Evolutionary conservation across 53 echinoderm and acorn worm genomes (phyloP).

Genomic region (Hippasteria phrygiana): DNA sequence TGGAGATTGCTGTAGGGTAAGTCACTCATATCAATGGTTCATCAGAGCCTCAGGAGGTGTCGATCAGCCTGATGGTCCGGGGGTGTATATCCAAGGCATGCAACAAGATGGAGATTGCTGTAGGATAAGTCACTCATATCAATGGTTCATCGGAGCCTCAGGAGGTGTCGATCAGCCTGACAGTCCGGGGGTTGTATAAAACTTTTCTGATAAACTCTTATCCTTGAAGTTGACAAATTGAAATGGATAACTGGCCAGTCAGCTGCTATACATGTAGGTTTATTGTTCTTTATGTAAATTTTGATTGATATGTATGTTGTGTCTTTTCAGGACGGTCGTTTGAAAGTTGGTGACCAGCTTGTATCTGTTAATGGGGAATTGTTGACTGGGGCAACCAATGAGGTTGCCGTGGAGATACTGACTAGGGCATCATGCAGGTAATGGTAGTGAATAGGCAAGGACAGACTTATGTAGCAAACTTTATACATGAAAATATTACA

Average conservation of each 20-base stretch:
- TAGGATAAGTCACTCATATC: conserved; percentile 79
- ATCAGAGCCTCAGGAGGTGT: conserved; percentile 79
- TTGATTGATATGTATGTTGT: not conserved
- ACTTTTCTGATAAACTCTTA: no score
- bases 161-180: conserved; percentile 78
- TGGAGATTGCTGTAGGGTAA: conserved; percentile 88
- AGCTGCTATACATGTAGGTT: no score
- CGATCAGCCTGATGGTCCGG: conserved; percentile 74
- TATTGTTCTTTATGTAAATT: not conserved
- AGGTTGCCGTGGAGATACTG: conserved; percentile 81
- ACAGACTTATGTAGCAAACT: not conserved
- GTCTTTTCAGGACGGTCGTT: conserved; percentile 83
- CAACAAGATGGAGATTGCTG: conserved; percentile 86
- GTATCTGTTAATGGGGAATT: conserved; percentile 83
- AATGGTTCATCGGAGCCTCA: no score
- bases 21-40: no score
- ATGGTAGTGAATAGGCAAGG: not conserved
- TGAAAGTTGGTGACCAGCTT: conserved; percentile 75
- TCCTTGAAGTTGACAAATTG: no score
- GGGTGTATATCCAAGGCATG: conserved; percentile 75
- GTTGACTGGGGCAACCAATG: conserved; percentile 73
- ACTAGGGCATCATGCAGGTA: conserved; percentile 89
- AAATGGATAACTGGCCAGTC: no score
- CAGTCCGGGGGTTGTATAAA: conserved; percentile 79
- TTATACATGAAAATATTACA: not conserved